These are phyloP conservation scores for Morpho deidamia DNA, from an alignment of 2,888 invertebrate species.

Conservation along the genomic window DNA sequence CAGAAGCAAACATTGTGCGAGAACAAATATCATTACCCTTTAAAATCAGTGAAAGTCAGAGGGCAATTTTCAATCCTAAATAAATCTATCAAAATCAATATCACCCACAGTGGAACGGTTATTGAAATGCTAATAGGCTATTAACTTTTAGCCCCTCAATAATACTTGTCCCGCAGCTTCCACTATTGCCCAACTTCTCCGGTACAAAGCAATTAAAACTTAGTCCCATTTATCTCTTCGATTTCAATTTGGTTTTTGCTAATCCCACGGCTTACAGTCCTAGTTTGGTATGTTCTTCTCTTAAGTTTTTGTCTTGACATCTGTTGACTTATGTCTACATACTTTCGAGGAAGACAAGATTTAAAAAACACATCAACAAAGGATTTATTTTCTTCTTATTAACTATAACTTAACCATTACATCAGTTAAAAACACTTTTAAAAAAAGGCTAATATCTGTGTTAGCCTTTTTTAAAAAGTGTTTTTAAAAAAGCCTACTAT, in stretches of 20 bases:
- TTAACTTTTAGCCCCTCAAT: constrained; percentile 20
- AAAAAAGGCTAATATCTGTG: too few species aligned
- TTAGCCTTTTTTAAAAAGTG: too few species aligned
- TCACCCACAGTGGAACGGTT: constrained; percentile 5
- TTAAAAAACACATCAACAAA: too few species aligned
- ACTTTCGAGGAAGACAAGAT: too few species aligned
- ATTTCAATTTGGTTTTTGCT: constrained; percentile 53
- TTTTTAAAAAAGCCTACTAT: too few species aligned
- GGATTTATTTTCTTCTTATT: too few species aligned
- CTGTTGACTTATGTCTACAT: too few species aligned
- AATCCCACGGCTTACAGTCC: constrained; percentile 45
- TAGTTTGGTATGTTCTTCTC: constrained; percentile 36
- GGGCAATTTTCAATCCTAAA: constrained; percentile 6
- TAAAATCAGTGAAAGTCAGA: constrained; percentile 1
- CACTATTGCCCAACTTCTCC: constrained; percentile 1
- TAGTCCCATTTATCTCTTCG: constrained; percentile 51
- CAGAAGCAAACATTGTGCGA: background rate
- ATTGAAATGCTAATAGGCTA: constrained; percentile 20
- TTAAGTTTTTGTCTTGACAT: too few species aligned
- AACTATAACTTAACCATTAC: too few species aligned
- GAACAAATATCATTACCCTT: constrained; percentile 1
- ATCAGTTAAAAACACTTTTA: too few species aligned
- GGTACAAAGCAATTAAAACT: constrained; percentile 59
- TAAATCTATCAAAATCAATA: constrained; percentile 12
- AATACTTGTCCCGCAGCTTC: constrained; percentile 10